Conservation (phyloP, 2,888 invertebrate genomes). For the Lottia scabra region DNA sequence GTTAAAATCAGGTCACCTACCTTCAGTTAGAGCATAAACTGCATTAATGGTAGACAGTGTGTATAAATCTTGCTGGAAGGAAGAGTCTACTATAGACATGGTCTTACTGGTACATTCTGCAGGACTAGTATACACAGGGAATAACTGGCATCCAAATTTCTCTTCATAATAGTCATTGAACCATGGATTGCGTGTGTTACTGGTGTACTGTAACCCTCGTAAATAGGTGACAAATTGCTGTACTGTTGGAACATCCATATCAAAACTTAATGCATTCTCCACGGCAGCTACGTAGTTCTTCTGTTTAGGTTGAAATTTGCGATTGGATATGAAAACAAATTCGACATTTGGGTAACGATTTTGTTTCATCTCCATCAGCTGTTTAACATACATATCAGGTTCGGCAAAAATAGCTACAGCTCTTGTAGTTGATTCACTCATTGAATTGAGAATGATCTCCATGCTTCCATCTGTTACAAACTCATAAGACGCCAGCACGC, state of each 20-base stretch:
- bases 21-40: constrained; percentile 67
- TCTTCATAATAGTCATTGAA: constrained; percentile 53
- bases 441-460: constrained; percentile 43
- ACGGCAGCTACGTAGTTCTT: constrained; percentile 2
- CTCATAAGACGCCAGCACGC: constrained; percentile 55
- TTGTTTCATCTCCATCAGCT: constrained; percentile 43
- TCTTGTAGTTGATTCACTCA: constrained; percentile 47
- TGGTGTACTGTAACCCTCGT: not conserved
- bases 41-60: constrained; percentile 67
- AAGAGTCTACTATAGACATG: not conserved
- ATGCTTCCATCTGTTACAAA: constrained; percentile 54
- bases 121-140: constrained; percentile 23
- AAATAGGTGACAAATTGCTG: constrained; percentile 29
- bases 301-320: constrained; percentile 36
- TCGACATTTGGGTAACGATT: constrained; percentile 16
- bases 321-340: constrained; percentile 51
- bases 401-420: constrained; percentile 59
- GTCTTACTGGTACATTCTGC: constrained; percentile 14
- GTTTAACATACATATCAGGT: constrained; percentile 43
- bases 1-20: constrained; percentile 16
- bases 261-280: constrained; percentile 39
- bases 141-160: constrained; percentile 44
- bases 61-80: constrained; percentile 49
- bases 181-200: constrained; percentile 52
- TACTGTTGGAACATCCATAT: constrained; percentile 25